A percentile compares a stretch with the other conserved stretches of the same genome.
phyloP scores from a whole-genome alignment of 2,797 vertebrate genomes.

The Hydrocynus forskahlii region DNA sequence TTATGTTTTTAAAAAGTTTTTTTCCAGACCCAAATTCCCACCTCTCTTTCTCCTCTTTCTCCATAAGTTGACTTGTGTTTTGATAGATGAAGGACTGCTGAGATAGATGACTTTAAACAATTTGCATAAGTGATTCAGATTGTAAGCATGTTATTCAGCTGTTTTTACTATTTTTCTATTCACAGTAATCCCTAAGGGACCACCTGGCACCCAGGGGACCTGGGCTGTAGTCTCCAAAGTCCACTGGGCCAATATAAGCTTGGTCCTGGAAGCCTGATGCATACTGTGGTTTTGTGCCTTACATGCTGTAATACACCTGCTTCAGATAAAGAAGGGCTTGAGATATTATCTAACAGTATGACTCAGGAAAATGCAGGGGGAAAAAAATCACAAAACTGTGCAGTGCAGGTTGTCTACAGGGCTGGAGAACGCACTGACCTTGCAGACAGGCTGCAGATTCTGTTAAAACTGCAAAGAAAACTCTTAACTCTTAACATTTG shows the following conservation, averaged over 20 bases:
- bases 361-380: neutral
- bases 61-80: too few species aligned
- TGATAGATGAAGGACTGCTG: too few species aligned
- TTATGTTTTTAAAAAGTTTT: too few species aligned
- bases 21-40: too few species aligned
- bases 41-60: too few species aligned
- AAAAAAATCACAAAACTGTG: neutral
- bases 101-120: too few species aligned
- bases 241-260: neutral
- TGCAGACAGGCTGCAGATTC: slow-evolving; percentile 25
- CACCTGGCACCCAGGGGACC: too few species aligned
- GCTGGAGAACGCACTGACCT: slow-evolving; percentile 33
- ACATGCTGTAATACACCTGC: neutral
- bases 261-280: neutral
- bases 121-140: too few species aligned
- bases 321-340: neutral
- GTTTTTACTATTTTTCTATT: too few species aligned
- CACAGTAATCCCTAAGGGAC: neutral
- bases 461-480: slow-evolving; percentile 27
- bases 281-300: neutral
- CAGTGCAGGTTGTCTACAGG: neutral
- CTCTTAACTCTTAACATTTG: slow-evolving; percentile 43
- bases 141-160: too few species aligned
- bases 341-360: neutral
- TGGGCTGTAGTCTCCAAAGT: neutral